Base-by-base conservation (phyloP, 2,113 vertebrate species). In the Erythrocercus mccallii region DNA sequence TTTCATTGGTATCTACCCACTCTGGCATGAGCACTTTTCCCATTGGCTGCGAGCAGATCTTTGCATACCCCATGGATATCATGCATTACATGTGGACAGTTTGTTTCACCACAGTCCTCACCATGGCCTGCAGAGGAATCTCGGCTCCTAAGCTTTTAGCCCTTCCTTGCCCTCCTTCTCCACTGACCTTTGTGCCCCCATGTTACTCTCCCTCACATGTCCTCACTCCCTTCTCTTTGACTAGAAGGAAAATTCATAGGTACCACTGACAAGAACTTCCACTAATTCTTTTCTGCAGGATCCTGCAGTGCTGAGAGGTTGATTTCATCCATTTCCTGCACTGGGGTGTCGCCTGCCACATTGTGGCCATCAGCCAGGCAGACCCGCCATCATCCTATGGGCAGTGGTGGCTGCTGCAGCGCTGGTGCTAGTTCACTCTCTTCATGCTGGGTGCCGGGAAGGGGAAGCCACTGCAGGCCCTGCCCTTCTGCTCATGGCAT, bases 181-280 rank as follows among this genome's bases (percentile, higher is more conserved):
- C 37, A 54, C 5, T 11, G 38, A 48, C 56, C 27, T 24, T 24
- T 12, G 44, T 15, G 27, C 9, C 0, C 0, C 15, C 28, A 9
- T 48, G 11, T 37, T 42, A 30, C 5, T 20, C 15, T 31, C 21
- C 16, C 27, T 61, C 56, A 31, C 3, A 2, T 4, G 12, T 31
- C 44, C n/a, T 48, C n/a, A 19, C 44, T 48, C 6, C 16, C 10
- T 60, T 7, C 44, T 38, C 44, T 24, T 23, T 37, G 21, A 31
- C 44, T 38, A 25, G 21, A 38, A 24, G 54, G 15, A 33, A 25
- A 60, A 31, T 7, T 24, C 0, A 2, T 13, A 31, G n/a, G 9
- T 24, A 38, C 27, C 21, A 37, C 3, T 31, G 27, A 2, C 27
- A 37, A 18, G 8, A 31, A 15, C 5, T 38, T 50, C 5, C 22